Base-by-base conservation (phyloP, 2,113 vertebrate genomes). In the Hoplias malabaricus region DNA sequence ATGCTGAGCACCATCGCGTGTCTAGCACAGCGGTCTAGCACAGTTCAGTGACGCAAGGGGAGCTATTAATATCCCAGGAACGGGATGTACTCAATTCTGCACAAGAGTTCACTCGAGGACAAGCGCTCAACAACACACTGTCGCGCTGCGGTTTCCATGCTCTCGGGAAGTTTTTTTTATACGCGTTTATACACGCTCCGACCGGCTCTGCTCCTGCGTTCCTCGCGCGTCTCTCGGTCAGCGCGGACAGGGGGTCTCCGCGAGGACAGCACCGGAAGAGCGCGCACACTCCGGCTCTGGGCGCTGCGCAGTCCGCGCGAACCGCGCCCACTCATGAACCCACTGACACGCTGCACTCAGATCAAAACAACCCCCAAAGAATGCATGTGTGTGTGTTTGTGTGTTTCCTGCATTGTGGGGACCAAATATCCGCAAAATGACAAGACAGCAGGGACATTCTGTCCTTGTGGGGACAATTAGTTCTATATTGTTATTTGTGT, bases 31-130 rank as follows among this genome's bases (percentile, higher is more conserved):
- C 84, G 80, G 82, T 88, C 86, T 80, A 75, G 84, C 90, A 88
- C 87, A 85, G 84, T 88, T 89, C 80, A 87, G 89, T 94, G 92
- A 94, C 91, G 92, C 91, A 93, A 84, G 69, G 73, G 69, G 54
- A 72, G 84, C 93, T 93, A 94, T 93, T 93, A 93, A 93, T 93
- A 95, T 88, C 89, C 36, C 87, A 68, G 85, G 90, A 90, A 91
- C 90, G 85, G 92, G 90, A 92, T 90, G 88, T 90, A 89, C 91
- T 88, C 82, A 65, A 79, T 82, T 86, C 84, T n/a, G 84, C 85
- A 78, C 82, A 25, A 90, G 92, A 93, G 93, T 78, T 93, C 93
- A 89, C 75, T 66, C 71, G 79, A 86, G 91, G 90, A 90, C 85
- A 92, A 88, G 84, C 82, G 40, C 54, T 73, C 63, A 56, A 67